A percentile compares a stretch with the other conserved stretches of the same genome.
Conservation (phyloP, 2,888 invertebrate genomes). For the Tolmerus cingulatus region DNA sequence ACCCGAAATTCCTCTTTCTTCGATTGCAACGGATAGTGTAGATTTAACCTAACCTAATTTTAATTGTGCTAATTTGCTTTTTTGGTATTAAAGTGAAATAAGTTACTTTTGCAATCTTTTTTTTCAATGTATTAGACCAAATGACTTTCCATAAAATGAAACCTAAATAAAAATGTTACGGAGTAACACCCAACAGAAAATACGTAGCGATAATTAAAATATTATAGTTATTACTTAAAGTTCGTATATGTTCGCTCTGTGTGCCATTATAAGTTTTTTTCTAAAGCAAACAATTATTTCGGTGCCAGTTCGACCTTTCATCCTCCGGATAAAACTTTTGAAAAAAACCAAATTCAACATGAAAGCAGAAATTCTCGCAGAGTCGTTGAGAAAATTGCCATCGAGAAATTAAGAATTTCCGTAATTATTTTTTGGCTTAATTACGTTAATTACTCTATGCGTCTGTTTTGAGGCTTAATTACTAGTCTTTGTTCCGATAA, state of each 20-base stretch:
- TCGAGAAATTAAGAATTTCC: background rate
- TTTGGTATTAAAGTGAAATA: too few species aligned
- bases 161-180: background rate
- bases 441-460: background rate
- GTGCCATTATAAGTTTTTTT: background rate
- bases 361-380: background rate
- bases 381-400: background rate
- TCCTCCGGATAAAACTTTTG: background rate
- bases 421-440: background rate
- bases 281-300: background rate
- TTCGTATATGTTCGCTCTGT: background rate
- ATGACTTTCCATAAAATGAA: background rate
- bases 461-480: background rate
- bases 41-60: too few species aligned
- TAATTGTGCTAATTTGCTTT: too few species aligned
- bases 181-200: background rate
- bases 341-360: background rate
- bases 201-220: background rate
- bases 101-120: too few species aligned
- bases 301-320: background rate
- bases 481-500: background rate
- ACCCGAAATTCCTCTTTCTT: too few species aligned
- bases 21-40: too few species aligned
- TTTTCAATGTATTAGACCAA: too few species aligned
- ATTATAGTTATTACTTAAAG: background rate